Base-by-base conservation (phyloP, 1,140 invertebrate genomes). In the Cephus cinctus region DNA sequence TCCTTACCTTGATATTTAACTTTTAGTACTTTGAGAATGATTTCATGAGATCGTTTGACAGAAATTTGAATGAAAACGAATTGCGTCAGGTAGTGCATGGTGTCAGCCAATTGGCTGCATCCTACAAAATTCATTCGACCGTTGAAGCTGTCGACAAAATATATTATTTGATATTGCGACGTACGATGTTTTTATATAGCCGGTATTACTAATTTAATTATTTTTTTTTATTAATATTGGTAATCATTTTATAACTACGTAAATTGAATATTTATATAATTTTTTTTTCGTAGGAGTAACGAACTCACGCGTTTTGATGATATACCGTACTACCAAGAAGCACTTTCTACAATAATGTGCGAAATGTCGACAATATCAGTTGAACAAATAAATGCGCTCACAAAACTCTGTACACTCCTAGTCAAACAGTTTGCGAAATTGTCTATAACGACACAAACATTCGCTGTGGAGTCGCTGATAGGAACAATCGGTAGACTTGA, bases 361-460 rank as follows among this genome's bases (percentile, higher is more conserved):
- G 59, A 75, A 18, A 52, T 71, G 36, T 54, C 66, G 1, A 51
- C 60, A 22, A 52, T 75, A 41, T 69, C 71, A 4, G 50, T 61
- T 5, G 63, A 69, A 48, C 71, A 80, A 46, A 54, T 81, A 8
- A 62, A 59, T 39, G 52, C 62, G 14, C 47, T 80, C 11, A 57
- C 69, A 41, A 71, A 70, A 41, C 49, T 76, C 6, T 61, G 60
- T 36, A 39, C 43, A 38, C 52, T 67, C 21, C 21, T 57, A 3
- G 68, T 80, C 8, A 80, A 79, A 60, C 65, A 59, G 43, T 82
- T 76, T 64, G 74, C 79, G 14, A 59, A 74, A 40, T 50, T 80
- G 14, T 40, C 65, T 11, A 25, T 47, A 19, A 36, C 43, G 4
- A 57, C 64, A 38, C 66, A 70, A 49, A 20, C 19, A 4, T 19